Evolutionary conservation across 2,797 vertebrate genomes (phyloP).

Genomic region (Gymnoscopelus microlampas): DNA sequence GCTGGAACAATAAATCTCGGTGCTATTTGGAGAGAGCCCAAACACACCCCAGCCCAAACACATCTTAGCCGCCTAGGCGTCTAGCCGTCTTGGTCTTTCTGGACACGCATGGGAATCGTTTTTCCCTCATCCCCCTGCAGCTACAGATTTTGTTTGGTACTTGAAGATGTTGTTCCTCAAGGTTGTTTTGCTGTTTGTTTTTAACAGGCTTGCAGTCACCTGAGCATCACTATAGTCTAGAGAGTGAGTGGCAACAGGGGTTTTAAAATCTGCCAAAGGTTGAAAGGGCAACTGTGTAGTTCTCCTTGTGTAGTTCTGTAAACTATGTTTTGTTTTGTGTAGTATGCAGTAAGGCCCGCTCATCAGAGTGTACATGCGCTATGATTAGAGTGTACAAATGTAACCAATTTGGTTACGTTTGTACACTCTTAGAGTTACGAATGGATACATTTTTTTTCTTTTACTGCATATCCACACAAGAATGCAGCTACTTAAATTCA

Average conservation of each 20-base stretch:
- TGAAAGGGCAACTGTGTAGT: constrained; percentile 14
- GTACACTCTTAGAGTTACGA: no score
- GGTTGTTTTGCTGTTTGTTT: constrained; percentile 56
- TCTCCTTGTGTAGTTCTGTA: constrained; percentile 21
- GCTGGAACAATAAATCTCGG: no score
- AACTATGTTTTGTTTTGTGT: constrained; percentile 26
- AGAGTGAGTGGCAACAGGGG: constrained; percentile 39
- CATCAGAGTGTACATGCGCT: no score
- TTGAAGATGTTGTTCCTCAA: constrained; percentile 14
- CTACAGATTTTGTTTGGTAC: constrained; percentile 2
- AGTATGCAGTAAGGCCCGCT: no score
- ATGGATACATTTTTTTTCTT: constrained; percentile 34
- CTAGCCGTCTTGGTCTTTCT: no score
- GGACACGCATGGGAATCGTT: constrained; percentile 54
- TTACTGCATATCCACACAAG: no score
- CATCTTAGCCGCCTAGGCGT: constrained; percentile 31
- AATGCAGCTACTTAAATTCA: constrained; percentile 27
- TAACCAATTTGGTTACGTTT: no score
- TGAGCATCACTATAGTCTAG: constrained; percentile 21
- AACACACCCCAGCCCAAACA: constrained; percentile 23
- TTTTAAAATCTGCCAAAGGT: constrained; percentile 10
- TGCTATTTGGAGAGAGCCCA: no score
- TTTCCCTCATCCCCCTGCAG: constrained; percentile 32
- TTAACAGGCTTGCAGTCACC: constrained; percentile 50
- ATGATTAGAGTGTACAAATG: no score